Base-by-base conservation (phyloP, 2,797 vertebrate genomes). In the Oophaga sylvatica region DNA sequence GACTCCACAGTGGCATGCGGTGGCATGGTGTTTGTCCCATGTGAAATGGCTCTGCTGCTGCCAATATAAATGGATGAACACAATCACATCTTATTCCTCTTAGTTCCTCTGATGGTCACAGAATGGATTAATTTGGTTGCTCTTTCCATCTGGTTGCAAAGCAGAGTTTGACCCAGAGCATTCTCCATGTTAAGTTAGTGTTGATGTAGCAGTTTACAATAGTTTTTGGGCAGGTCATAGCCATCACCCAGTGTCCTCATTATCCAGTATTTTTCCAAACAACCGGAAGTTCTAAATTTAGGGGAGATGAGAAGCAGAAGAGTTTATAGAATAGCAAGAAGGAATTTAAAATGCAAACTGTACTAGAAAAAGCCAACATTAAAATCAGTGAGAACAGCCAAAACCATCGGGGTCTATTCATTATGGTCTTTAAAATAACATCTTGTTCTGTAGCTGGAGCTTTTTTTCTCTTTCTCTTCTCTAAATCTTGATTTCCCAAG, bases 311-410 rank as follows among this genome's bases (percentile, higher is more conserved):
- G 87, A 81, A 86, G 84, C 70, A 76, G 70, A 62, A 82, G 80
- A 70, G 80, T 81, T 35, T 22, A 78, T 86, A 89, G 83, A 83
- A 76, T 83, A 86, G 73, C 62, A 59, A 62, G 83, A 89, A 89
- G 67, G 75, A 89, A 89, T 89, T 87, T 56, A 15, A 86, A 75
- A 83, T 89, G 84, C 88, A 83, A 89, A 89, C 83, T 73, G 41
- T 63, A 15, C 67, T 20, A 29, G n/a, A 83, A 79, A 79, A 67
- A 79, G 84, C 84, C 88, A 89, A 86, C 48, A 41, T 77, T 77
- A 80, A 86, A 89, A 89, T 87, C 80, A 83, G 80, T 5, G 45
- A 87, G 75, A 89, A 89, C 75, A 73, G 84, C 88, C 88, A 87
- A 86, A 76, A 81, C 80, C 84, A 86, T 86, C 80, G 12, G 63